A percentile compares a stretch with the other conserved stretches of the same genome.
These are phyloP conservation scores for Automeris io DNA, from an alignment of 2,888 invertebrate genomes.

Conservation along the genomic window DNA sequence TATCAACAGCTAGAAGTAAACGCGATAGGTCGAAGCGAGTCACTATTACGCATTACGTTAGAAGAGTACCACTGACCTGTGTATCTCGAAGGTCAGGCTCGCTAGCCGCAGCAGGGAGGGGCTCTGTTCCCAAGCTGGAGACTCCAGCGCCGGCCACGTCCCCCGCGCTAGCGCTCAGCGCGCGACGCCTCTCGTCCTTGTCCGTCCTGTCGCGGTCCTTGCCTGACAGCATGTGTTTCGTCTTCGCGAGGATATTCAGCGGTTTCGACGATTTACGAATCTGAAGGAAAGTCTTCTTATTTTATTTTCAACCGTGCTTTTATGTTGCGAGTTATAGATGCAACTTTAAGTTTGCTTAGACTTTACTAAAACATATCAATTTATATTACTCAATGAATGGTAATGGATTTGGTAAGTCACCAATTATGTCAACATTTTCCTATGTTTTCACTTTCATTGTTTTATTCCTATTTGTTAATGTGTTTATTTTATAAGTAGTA, in stretches of 20 bases:
- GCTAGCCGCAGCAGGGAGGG: constrained; percentile 75
- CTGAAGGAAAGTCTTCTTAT: constrained; percentile 23
- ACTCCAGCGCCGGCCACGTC: constrained; percentile 53
- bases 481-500: too few relatives aligned
- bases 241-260: constrained; percentile 50
- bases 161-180: constrained; percentile 49
- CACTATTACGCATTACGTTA: background rate
- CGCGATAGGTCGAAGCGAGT: too few relatives aligned
- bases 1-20: too few relatives aligned
- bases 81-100: constrained; percentile 79
- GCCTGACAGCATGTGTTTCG: constrained; percentile 48
- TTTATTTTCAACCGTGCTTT: background rate
- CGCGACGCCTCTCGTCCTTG: constrained; percentile 35
- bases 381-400: too few relatives aligned
- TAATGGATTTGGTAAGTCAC: too few relatives aligned
- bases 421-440: too few relatives aligned
- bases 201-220: constrained; percentile 30
- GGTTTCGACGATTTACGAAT: constrained; percentile 58
- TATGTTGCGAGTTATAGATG: background rate
- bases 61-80: constrained; percentile 37
- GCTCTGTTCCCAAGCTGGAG: constrained; percentile 32
- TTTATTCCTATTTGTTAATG: too few relatives aligned
- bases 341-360: too few relatives aligned
- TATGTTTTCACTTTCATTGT: too few relatives aligned
- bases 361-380: too few relatives aligned